These are phyloP conservation scores for Plebejus melissa DNA, from an alignment of 2,888 invertebrate genomes.

Conservation along the genomic window DNA sequence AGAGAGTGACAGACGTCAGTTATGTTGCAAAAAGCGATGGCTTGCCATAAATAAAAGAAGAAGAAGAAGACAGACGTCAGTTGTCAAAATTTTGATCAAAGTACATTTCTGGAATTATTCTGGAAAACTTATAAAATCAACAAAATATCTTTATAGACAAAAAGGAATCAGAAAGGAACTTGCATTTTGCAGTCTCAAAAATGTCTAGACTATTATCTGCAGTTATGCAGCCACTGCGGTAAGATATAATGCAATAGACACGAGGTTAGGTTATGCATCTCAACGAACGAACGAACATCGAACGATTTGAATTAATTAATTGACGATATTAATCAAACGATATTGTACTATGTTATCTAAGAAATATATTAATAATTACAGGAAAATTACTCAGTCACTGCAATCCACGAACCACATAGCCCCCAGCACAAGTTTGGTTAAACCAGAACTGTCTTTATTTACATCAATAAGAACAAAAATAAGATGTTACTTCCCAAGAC, in stretches of 20 bases:
- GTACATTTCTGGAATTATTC: background rate
- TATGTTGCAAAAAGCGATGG: no score
- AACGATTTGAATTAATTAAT: no score
- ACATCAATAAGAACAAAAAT: slow-evolving; percentile 70
- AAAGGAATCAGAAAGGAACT: background rate
- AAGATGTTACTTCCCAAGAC: slow-evolving; percentile 85
- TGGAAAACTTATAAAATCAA: background rate
- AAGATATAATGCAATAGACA: slow-evolving; percentile 31
- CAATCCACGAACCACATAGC: slow-evolving; percentile 45
- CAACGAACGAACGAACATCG: no score
- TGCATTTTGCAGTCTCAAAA: slow-evolving; percentile 9
- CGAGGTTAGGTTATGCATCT: background rate
- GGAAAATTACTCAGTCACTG: slow-evolving; percentile 53
- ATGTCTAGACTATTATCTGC: slow-evolving; percentile 59
- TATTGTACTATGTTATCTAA: background rate
- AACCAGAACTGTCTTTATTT: slow-evolving; percentile 53
- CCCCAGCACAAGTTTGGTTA: slow-evolving; percentile 47
- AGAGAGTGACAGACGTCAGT: no score
- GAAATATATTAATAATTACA: slow-evolving; percentile 42
- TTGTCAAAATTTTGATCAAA: background rate
- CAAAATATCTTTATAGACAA: background rate
- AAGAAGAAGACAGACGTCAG: no score
- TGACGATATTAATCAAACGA: no score
- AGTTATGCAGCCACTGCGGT: slow-evolving; percentile 60
- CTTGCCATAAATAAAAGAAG: no score